Evolutionary conservation across 2,113 vertebrate species (phyloP), one percentile per base, ranked within the genome.

Genomic region (Chlorodrepanis virens): DNA sequence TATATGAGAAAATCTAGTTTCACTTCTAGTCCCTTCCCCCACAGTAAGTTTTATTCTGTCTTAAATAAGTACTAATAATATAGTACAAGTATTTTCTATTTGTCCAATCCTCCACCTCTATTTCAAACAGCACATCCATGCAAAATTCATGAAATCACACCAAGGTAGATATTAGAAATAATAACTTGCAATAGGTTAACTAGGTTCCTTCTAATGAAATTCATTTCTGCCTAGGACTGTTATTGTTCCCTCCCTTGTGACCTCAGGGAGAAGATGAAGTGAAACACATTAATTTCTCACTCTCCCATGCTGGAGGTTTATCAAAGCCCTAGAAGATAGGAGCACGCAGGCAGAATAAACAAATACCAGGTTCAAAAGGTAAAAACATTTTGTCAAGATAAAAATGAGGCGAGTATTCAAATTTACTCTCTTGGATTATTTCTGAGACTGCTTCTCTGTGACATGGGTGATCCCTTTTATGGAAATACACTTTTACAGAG

Each of bases 381-480:
- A 92, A 83, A 94, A 93, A 80, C 12, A 92, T 91, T 96, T 93
- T 94, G 63, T 91, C 70, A 92, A 87, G 83, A 94, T 82, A 95
- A 96, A 94, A 95, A 84, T 92, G 57, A 89, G 33, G 86, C 45
- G 89, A 90, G 28, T 89, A 89, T 93, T 95, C 81, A 96, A 83
- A 95, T 93, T 83, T 83, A 85, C 37, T 47, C 37, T 57, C 86
- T 93, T 76, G 54, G 76, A 87, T 96, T 96, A 87, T 85, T 95
- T 87, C 79, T 76, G 50, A 92, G 70, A 76, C 71, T 60, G 78
- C 54, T 92, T 64, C 77, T 89, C 69, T 65, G 49, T 76, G 92
- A 81, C 63, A 84, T 5, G 24, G 56, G 84, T 49, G 64, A 92
- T 95, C 56, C 64, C 28, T 93, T 96, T 79, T 71, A 92, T 16